Conservation (phyloP, 2,797 vertebrate genomes). For the Semaprochilodus insignis region DNA sequence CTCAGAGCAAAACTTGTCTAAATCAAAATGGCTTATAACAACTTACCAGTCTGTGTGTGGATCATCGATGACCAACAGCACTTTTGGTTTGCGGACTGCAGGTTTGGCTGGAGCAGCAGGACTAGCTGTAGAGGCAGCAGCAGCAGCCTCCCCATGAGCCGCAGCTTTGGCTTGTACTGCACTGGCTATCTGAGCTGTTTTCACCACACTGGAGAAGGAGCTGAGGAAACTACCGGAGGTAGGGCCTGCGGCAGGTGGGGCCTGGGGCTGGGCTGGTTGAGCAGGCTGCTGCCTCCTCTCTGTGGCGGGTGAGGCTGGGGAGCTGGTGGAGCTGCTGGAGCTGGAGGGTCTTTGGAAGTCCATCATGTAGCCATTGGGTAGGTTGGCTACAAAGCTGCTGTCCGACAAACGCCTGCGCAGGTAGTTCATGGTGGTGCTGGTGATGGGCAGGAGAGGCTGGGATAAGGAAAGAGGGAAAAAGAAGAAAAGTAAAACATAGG, state of each 20-base stretch:
- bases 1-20: neutral
- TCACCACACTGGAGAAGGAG: conserved; percentile 95
- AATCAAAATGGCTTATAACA: neutral
- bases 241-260: conserved; percentile 62
- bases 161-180: conserved; percentile 75
- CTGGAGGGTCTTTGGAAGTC: conserved; percentile 89
- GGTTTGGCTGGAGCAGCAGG: conserved; percentile 65
- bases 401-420: conserved; percentile 94
- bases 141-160: conserved; percentile 54
- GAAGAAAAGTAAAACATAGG: neutral
- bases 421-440: conserved; percentile 88
- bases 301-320: conserved; percentile 69
- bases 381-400: conserved; percentile 96
- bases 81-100: conserved; percentile 85
- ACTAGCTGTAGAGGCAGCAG: conserved; percentile 57
- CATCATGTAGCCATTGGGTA: conserved; percentile 97
- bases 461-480: conserved; percentile 54
- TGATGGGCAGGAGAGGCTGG: conserved; percentile 52
- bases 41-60: conserved; percentile 94
- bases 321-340: conserved; percentile 84
- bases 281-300: conserved; percentile 66
- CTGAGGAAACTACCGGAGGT: conserved; percentile 86
- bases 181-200: conserved; percentile 84
- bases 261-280: conserved; percentile 58
- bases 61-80: conserved; percentile 91